Evolutionary conservation across 2,113 vertebrate genomes (phyloP).

Genomic region (Fulmarus glacialis): DNA sequence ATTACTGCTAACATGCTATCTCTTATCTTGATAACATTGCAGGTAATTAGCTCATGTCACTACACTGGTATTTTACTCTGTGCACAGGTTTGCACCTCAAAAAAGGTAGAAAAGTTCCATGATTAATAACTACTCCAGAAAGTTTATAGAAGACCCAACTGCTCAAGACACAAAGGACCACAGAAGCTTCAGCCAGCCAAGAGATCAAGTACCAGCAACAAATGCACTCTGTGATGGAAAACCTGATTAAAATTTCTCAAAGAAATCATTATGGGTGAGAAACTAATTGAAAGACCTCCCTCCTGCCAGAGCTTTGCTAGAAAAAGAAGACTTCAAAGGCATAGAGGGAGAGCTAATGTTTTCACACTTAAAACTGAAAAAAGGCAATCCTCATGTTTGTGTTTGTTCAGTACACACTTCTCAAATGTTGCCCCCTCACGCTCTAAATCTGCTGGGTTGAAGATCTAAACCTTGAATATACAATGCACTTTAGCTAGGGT

Average conservation of each 20-base stretch:
- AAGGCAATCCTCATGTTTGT: slow-evolving; percentile 63
- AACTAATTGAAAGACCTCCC: slow-evolving; percentile 69
- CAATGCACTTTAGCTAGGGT: slow-evolving; percentile 56
- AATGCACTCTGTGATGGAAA: slow-evolving; percentile 59
- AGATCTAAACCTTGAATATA: slow-evolving; percentile 66
- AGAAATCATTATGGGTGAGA: slow-evolving; percentile 69
- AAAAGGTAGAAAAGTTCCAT: slow-evolving; percentile 27
- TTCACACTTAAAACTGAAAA: slow-evolving; percentile 66
- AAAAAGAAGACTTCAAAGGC: slow-evolving; percentile 66
- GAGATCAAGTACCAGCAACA: slow-evolving; percentile 61
- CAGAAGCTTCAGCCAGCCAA: slow-evolving; percentile 36
- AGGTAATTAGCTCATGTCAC: slow-evolving; percentile 40
- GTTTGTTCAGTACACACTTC: slow-evolving; percentile 65
- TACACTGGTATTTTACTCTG: background rate
- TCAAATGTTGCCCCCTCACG: slow-evolving; percentile 56
- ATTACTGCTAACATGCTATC: slow-evolving; percentile 50
- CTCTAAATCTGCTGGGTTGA: slow-evolving; percentile 60
- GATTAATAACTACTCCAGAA: slow-evolving; percentile 37
- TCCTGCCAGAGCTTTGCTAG: slow-evolving; percentile 65
- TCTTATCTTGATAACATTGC: slow-evolving; percentile 7
- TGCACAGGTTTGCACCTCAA: background rate
- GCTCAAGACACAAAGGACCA: slow-evolving; percentile 35
- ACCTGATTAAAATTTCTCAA: slow-evolving; percentile 73
- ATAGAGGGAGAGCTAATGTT: slow-evolving; percentile 57
- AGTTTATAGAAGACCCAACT: slow-evolving; percentile 40